A percentile compares a stretch with the other conserved stretches of the same genome.
These are phyloP conservation scores for Promerops cafer DNA, from an alignment of 2,113 vertebrate species.

Conservation along the genomic window DNA sequence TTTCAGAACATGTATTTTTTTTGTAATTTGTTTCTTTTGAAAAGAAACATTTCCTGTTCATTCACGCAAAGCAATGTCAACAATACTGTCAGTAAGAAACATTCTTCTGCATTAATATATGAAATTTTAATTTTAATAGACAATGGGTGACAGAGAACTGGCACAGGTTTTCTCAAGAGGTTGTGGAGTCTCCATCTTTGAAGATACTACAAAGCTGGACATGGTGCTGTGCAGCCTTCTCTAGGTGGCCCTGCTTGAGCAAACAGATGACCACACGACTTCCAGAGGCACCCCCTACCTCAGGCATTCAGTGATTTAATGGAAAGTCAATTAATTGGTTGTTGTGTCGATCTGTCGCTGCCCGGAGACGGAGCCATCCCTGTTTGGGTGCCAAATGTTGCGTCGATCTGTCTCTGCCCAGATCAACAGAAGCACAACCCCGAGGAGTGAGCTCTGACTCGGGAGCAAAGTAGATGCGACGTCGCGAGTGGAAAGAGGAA, in stretches of 20 bases:
- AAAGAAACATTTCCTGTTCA: neutral
- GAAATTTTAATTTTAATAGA: neutral
- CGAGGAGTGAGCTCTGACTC: too few species aligned
- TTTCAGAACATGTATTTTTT: neutral
- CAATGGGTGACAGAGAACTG: neutral
- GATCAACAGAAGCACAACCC: too few species aligned
- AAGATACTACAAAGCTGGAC: neutral
- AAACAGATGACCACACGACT: fast-evolving
- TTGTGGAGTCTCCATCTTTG: neutral
- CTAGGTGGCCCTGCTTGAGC: neutral
- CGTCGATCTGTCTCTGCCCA: too few species aligned
- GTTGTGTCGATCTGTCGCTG: too few species aligned
- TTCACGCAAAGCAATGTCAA: neutral
- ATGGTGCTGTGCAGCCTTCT: neutral
- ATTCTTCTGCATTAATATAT: neutral
- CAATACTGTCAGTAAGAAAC: neutral
- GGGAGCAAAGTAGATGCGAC: too few species aligned
- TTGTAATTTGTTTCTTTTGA: neutral
- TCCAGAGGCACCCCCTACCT: neutral
- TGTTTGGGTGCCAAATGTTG: too few species aligned
- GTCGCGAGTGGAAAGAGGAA: too few species aligned
- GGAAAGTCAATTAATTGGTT: neutral
- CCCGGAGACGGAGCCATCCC: too few species aligned
- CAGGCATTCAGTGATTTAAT: neutral
- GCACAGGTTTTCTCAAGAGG: neutral